Evolutionary conservation across 1,140 invertebrate species (phyloP), one percentile per base, ranked within the genome.

Genomic region (Lordiphosa collinella): DNA sequence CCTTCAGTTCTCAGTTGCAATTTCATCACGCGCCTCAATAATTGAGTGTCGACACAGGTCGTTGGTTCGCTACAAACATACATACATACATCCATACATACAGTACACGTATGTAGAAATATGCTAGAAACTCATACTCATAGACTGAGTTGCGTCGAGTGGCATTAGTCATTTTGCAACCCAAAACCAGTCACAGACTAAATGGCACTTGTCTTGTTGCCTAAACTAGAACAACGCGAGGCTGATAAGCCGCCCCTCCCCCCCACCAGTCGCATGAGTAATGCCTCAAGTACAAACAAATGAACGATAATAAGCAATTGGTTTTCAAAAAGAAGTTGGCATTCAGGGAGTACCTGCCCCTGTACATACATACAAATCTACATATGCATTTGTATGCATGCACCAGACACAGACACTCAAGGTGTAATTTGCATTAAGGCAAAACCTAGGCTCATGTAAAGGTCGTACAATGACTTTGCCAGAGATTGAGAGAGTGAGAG

Each of bases 381-480:
- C n/a, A n/a, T n/a, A n/a, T 22, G 3, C 32, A 13, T 16, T 16
- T 46, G 25, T 32, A 46, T 41, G 13, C 8, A 10, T 25, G 13
- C 13, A 22, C 22, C 41, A 60, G 48, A 62, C 34, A 32, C 58
- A 50, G 29, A 13, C 53, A 52, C 44, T 61, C 16, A 25, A 25
- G 22, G 22, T 34, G 41, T 43, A 57, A 62, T 51, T 47, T 61
- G 38, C 50, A 65, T 47, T 59, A 55, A 66, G 44, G 41, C 44
- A 80, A 62, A 54, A 44, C 41, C 59, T 66, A 35, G 57, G 32
- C 46, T 59, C 57, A 59, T 67, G 50, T 62, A 75, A 76, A 76
- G 73, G 72, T 76, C 66, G 66, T 55, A 62, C 54, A 76, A 67
- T 71, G 72, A 76, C 66, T 75, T 76, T 71, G 40, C 36, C 22